Evolutionary conservation across 2,888 invertebrate genomes (phyloP), one percentile per base, ranked within the genome.

Genomic region (Linyphia triangularis): DNA sequence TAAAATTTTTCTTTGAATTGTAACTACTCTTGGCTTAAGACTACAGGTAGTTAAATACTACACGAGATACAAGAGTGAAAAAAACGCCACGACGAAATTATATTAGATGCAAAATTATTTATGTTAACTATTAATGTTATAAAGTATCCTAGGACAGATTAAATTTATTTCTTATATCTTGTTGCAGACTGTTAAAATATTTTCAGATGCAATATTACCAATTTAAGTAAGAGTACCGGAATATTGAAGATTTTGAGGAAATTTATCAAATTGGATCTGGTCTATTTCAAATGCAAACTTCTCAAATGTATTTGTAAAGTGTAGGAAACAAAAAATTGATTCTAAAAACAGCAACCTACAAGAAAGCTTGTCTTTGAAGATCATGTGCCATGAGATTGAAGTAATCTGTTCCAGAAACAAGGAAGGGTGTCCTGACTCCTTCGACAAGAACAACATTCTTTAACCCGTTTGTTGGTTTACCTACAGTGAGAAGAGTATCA

Each of bases 301-400:
- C n/a, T n/a, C n/a, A n/a, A n/a, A n/a, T n/a, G n/a, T 67, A 30
- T 30, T 33, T 10, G 13, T 4, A 33, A 67, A n/a, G n/a, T 4
- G 9, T 16, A 33, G 24, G 24, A 40, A 26, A 43, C 24, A 24
- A 43, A 43, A 19, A n/a, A n/a, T n/a, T n/a, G n/a, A n/a, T n/a
- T 51, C 30, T 26, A 2, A 30, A 30, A 73, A 10, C n/a, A 63
- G 63, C 13, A 51, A 94, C 95, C 95, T 94, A 97, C 97, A 96
- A 93, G 90, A 99, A 93, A 37, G 99, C 95, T 92, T 97, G 96
- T 92, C 97, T 95, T 22, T 98, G 98, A 85, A 99, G 94, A 92
- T 99, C 98, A 93, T 99, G 97, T 0, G 99, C 97, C 97, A 99
- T 98, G 92, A 99, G 94, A 92, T 96, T 97, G 89, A 96, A 95